A percentile compares a stretch with the other conserved stretches of the same genome.
These are phyloP conservation scores for Syndactyla subalaris DNA, from an alignment of 2,797 vertebrate species.

Conservation along the genomic window DNA sequence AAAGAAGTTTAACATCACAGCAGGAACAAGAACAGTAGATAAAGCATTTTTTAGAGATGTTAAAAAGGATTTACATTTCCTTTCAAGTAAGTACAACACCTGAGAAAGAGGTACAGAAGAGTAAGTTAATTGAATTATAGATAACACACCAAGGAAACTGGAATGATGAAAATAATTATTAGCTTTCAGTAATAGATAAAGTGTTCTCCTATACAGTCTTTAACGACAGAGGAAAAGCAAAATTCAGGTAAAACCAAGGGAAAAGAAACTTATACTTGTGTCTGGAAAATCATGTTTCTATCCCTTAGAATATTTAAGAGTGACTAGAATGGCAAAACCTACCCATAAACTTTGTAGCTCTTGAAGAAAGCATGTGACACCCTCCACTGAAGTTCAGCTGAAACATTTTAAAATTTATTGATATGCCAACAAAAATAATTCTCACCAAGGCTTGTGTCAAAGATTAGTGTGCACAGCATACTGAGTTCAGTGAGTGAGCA, in stretches of 20 bases:
- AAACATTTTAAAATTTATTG: conserved; percentile 21
- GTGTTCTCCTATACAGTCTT: background rate
- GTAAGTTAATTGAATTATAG: background rate
- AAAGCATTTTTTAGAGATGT: background rate
- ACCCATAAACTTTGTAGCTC: conserved; percentile 21
- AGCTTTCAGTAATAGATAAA: background rate
- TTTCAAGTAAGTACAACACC: background rate
- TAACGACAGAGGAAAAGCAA: background rate
- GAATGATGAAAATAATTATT: background rate
- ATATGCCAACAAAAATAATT: conserved; percentile 56
- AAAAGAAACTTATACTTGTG: background rate
- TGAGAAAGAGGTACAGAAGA: background rate
- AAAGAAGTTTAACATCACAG: background rate
- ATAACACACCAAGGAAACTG: background rate
- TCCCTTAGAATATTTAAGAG: background rate
- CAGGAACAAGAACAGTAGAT: background rate
- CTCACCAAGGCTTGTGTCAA: conserved; percentile 22
- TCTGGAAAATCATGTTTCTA: background rate
- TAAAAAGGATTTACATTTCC: background rate
- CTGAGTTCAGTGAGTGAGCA: background rate
- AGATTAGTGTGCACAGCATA: conserved; percentile 20
- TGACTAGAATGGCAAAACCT: background rate
- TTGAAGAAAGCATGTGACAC: conserved; percentile 8
- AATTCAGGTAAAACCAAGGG: background rate
- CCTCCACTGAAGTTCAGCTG: conserved; percentile 11